Evolutionary conservation across 1,140 invertebrate genomes (phyloP), one percentile per base, ranked within the genome.

Genomic region (Drosophila quadrilineata): DNA sequence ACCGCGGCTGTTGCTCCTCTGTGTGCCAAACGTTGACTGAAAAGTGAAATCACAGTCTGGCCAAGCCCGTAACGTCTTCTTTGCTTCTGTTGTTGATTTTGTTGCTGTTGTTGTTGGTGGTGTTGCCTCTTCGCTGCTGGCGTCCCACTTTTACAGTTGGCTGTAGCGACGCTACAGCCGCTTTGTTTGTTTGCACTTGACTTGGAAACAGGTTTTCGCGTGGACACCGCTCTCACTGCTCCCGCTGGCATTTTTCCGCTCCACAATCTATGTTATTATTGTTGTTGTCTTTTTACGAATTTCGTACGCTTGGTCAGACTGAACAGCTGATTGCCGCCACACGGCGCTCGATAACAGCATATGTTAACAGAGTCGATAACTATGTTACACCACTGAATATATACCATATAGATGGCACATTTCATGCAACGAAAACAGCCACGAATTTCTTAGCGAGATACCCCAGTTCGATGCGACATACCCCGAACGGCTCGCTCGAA

Each of bases 151-250:
- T 84, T 84, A 66, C 74, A 74, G 57, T 70, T 77, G 73, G 57
- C 71, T 50, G 54, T 57, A 54, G 43, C 40, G 59, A 28, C 58
- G 76, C 68, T 67, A 67, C 71, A 69, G 59, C 57, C 46, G 65
- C 70, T 85, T 72, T 85, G 77, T 84, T 84, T 85, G 80, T 84
- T 84, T 84, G 69, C 73, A 59, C 77, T 57, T 63, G 62, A 58
- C 75, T 62, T 60, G 62, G 50, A 80, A 74, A 68, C 64, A 14
- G 57, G 64, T 68, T 68, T 68, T 63, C 17, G 9, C 24, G 17
- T 24, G 56, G n/a, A n/a, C n/a, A n/a, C n/a, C n/a, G 43, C 21
- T 28, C 26, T 38, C 54, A 50, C 43, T 50, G 45, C 35, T 41
- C 26, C 60, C 35, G 22, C 56, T 14, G 46, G 26, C 58, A 66